Conservation (phyloP, 2,888 invertebrate genomes). For the Apodemia duryi region DNA sequence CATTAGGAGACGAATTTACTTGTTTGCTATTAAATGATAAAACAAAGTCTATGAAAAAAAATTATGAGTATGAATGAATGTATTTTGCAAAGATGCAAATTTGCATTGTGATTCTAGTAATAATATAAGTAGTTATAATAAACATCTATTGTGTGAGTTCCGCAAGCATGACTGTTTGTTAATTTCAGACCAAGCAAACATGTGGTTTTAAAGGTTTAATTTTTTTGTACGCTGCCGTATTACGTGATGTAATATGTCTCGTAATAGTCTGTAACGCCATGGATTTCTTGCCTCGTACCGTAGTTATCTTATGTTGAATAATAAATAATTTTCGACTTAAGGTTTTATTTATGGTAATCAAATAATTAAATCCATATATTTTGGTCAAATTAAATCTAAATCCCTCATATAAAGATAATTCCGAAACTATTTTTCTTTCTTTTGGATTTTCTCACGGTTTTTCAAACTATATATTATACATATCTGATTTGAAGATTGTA, state of each 20-base stretch:
- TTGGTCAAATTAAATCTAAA: too few species aligned
- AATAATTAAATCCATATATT: too few species aligned
- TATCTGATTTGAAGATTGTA: too few species aligned
- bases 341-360: too few species aligned
- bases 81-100: neutral
- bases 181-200: neutral
- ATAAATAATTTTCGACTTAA: too few species aligned
- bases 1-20: too few species aligned
- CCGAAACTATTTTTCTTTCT: too few species aligned
- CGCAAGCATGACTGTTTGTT: neutral
- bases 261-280: neutral
- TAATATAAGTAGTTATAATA: conserved; percentile 4
- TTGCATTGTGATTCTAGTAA: neutral
- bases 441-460: too few species aligned
- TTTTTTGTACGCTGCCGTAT: neutral
- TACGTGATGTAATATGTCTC: neutral
- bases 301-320: too few species aligned
- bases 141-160: conserved; percentile 1
- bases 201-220: neutral
- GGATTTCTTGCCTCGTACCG: neutral
- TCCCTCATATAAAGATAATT: too few species aligned
- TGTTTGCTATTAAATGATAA: too few species aligned
- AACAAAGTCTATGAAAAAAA: neutral
- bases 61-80: neutral
- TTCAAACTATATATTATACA: too few species aligned